Percentiles rank a stretch among this genome's conserved stretches.
Evolutionary conservation across 1,140 invertebrate species (phyloP).

Genomic region (Atta colombica): DNA sequence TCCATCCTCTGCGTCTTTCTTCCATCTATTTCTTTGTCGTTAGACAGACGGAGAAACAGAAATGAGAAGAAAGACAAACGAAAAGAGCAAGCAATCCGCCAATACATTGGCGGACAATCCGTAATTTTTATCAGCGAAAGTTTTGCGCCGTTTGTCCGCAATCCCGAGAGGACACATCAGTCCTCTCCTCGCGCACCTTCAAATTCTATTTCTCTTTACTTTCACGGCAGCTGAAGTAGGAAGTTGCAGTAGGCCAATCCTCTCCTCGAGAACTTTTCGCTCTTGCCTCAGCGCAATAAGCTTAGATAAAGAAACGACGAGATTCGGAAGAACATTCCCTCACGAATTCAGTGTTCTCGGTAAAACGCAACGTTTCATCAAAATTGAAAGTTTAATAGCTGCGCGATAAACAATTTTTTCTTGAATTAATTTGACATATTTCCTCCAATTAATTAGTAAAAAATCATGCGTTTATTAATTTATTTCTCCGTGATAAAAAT

Average conservation of each 20-base stretch:
- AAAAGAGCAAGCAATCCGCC: slow-evolving; percentile 31
- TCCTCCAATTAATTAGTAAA: not conserved
- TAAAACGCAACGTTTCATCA: not conserved
- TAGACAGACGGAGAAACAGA: slow-evolving; percentile 21
- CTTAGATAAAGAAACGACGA: slow-evolving; percentile 58
- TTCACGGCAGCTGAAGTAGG: slow-evolving; percentile 73
- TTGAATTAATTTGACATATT: not conserved
- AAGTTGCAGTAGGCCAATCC: slow-evolving; percentile 73
- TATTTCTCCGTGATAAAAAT: not conserved
- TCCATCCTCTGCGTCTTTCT: slow-evolving; percentile 23
- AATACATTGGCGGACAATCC: slow-evolving; percentile 41
- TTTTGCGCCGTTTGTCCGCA: slow-evolving; percentile 26
- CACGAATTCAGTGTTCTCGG: not conserved
- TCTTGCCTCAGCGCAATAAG: slow-evolving; percentile 75
- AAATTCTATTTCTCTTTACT: slow-evolving; percentile 73
- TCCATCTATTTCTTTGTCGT: slow-evolving; percentile 4
- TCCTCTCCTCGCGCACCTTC: slow-evolving; percentile 39
- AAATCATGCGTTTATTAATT: not conserved
- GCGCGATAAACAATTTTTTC: not conserved
- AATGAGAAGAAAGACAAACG: not conserved
- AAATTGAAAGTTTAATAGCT: not conserved
- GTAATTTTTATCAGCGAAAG: slow-evolving; percentile 44
- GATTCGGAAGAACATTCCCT: slow-evolving; percentile 29
- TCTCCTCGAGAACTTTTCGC: slow-evolving; percentile 65
- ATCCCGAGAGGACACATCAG: slow-evolving; percentile 20